Evolutionary conservation across 2,113 vertebrate genomes (phyloP).

Genomic region (Varanus salvator): DNA sequence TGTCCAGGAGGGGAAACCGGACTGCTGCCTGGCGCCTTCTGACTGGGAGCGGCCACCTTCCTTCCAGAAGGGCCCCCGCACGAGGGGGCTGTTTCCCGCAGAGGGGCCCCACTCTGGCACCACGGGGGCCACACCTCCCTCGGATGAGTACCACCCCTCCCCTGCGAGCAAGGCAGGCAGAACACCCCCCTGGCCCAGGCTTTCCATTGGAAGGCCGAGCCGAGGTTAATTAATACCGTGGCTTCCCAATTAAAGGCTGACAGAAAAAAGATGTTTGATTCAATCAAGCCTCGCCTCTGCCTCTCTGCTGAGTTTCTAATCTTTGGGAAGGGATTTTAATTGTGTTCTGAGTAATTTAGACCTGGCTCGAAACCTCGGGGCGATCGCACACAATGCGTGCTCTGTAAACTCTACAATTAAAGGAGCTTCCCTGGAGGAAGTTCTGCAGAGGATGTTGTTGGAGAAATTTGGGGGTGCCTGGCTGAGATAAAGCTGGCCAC

Average conservation of each 20-base stretch:
- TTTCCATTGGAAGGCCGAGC: neutral
- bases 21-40: no score
- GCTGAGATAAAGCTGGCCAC: neutral
- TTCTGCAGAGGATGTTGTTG: neutral
- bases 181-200: neutral
- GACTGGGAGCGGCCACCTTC: no score
- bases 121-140: no score
- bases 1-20: no score
- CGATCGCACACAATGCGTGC: neutral
- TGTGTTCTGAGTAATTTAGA: slow-evolving; percentile 48
- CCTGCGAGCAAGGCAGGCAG: no score
- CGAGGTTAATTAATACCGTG: slow-evolving; percentile 57
- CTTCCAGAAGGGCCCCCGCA: no score
- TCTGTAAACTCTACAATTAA: slow-evolving; percentile 39
- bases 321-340: slow-evolving; percentile 56
- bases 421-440: neutral
- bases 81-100: no score
- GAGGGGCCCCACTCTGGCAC: no score
- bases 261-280: slow-evolving; percentile 49
- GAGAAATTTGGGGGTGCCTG: neutral
- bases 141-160: no score
- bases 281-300: slow-evolving; percentile 37
- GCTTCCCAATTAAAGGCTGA: slow-evolving; percentile 59
- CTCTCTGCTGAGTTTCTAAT: slow-evolving; percentile 53
- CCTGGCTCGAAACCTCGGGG: neutral